A percentile compares a stretch with the other conserved stretches of the same genome.
Evolutionary conservation across 1,140 invertebrate genomes (phyloP).

Genomic region (Plodia interpunctella): DNA sequence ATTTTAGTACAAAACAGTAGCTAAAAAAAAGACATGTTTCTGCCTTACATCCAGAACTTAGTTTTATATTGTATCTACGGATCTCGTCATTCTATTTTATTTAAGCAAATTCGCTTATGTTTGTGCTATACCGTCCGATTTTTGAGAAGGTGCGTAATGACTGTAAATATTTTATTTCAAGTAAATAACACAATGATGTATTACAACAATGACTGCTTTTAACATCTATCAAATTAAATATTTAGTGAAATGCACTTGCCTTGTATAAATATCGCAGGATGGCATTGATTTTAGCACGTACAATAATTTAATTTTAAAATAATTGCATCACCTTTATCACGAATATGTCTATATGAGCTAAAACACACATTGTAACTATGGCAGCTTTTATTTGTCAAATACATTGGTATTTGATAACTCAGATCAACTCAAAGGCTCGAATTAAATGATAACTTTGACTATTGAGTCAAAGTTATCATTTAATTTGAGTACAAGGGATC

Average conservation of each 20-base stretch:
- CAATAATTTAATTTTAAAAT: neutral
- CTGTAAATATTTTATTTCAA: conserved; percentile 3
- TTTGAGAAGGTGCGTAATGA: conserved; percentile 11
- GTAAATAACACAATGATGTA: neutral
- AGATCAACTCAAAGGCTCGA: no score
- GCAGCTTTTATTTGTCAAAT: neutral
- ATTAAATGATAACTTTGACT: no score
- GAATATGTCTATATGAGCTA: neutral
- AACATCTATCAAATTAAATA: no score
- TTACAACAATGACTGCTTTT: no score
- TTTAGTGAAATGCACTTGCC: no score
- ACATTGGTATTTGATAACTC: no score
- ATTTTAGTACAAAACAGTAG: neutral
- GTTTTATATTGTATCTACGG: neutral
- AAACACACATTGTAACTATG: neutral
- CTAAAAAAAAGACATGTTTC: neutral
- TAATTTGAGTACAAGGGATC: neutral
- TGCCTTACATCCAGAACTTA: neutral
- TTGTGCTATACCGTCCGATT: conserved; percentile 22
- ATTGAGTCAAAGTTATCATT: no score
- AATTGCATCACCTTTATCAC: neutral
- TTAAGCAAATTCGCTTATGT: conserved; percentile 13
- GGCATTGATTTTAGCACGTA: neutral
- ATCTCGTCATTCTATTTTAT: conserved; percentile 11
- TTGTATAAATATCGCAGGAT: neutral